These are phyloP conservation scores for Nymphalis io DNA, from an alignment of 1,140 invertebrate genomes.

Conservation along the genomic window DNA sequence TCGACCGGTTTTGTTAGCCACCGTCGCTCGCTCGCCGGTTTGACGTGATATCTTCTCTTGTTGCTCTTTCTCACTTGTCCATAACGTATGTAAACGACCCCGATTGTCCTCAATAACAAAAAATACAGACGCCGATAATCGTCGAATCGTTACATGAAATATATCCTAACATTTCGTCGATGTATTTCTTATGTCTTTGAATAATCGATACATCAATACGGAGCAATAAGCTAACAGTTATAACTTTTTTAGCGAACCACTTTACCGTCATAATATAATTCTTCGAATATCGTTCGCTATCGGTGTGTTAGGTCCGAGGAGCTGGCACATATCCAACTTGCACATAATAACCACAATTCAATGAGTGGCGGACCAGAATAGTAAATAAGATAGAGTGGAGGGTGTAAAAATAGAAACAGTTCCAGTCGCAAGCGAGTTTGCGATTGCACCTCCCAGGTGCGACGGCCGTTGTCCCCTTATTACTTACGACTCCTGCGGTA, in stretches of 20 bases:
- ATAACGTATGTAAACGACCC: constrained; percentile 74
- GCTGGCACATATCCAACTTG: constrained; percentile 77
- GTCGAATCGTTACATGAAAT: constrained; percentile 21
- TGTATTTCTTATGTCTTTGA: constrained; percentile 56
- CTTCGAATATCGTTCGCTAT: constrained; percentile 75
- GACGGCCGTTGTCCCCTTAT: constrained; percentile 60
- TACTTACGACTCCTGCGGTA: constrained; percentile 21
- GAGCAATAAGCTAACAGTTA: constrained; percentile 45
- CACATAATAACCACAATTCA: constrained; percentile 81
- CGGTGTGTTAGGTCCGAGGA: constrained; percentile 65
- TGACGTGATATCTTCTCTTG: constrained; percentile 74
- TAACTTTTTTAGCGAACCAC: constrained; percentile 57
- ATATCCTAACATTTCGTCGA: constrained; percentile 8
- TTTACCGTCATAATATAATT: constrained; percentile 63
- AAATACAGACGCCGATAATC: constrained; percentile 20
- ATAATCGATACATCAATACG: constrained; percentile 41
- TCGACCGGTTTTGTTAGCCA: constrained; percentile 75
- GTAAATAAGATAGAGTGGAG: constrained; percentile 79
- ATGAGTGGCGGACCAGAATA: constrained; percentile 79
- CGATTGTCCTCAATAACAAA: constrained; percentile 54
- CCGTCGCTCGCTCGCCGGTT: constrained; percentile 72
- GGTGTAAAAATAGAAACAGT: constrained; percentile 76
- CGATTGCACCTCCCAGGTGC: constrained; percentile 74
- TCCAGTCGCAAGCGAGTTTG: constrained; percentile 71
- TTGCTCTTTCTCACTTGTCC: constrained; percentile 64